Conservation (phyloP, 2,113 vertebrate genomes). For the Tragelaphus scriptus region DNA sequence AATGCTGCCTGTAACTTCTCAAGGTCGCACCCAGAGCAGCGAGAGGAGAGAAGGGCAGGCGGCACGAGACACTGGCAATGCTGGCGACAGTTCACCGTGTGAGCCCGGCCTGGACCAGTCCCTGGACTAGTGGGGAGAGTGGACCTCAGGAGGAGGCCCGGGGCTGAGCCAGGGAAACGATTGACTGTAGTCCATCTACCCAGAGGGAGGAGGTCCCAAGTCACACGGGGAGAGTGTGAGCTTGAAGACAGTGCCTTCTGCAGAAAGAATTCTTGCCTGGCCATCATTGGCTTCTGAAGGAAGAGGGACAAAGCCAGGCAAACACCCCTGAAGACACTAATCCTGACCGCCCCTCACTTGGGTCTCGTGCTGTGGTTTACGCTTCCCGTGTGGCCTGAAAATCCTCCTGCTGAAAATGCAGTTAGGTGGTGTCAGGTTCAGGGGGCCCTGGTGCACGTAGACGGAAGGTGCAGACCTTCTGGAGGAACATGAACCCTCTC, state of each 20-base stretch:
- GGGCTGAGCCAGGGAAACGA: too few species aligned
- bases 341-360: fast-evolving
- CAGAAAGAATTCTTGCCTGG: too few species aligned
- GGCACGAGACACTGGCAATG: fast-evolving
- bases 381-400: not conserved
- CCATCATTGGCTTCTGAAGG: not conserved
- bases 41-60: not conserved
- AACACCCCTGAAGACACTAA: fast-evolving
- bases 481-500: not conserved
- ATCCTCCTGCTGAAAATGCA: too few species aligned
- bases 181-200: fast-evolving
- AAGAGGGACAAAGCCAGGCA: not conserved
- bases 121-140: fast-evolving
- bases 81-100: fast-evolving
- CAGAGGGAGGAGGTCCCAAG: not conserved
- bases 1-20: fast-evolving
- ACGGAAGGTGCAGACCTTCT: not conserved
- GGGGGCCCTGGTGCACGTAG: too few species aligned
- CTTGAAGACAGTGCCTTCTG: not conserved
- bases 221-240: not conserved
- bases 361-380: not conserved
- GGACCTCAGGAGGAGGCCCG: not conserved
- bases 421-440: too few species aligned
- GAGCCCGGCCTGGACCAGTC: not conserved
- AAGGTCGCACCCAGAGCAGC: fast-evolving